phyloP scores from a whole-genome alignment of 1,140 invertebrate species.

The Portunus trituberculatus region DNA sequence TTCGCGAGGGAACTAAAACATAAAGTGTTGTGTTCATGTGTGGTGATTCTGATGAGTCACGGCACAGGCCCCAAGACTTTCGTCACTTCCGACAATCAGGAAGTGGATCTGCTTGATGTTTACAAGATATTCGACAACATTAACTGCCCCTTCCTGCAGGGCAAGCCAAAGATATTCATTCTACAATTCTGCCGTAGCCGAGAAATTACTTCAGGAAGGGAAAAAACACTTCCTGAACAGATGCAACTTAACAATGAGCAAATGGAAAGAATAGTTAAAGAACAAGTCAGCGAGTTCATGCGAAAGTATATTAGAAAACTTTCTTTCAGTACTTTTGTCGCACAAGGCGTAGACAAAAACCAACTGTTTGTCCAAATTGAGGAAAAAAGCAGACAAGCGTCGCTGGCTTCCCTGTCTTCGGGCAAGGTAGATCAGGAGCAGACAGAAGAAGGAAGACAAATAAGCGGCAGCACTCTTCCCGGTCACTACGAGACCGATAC shows the following conservation, averaged over 20 bases:
- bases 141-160: conserved; percentile 83
- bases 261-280: conserved; percentile 16
- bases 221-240: background rate
- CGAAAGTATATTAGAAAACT: background rate
- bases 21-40: conserved; percentile 50
- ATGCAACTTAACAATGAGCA: background rate
- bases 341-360: background rate
- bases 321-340: background rate
- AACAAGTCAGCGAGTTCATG: conserved; percentile 50
- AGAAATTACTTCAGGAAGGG: background rate
- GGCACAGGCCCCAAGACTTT: conserved; percentile 69
- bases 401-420: background rate
- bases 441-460: background rate
- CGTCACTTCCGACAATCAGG: conserved; percentile 69
- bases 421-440: background rate
- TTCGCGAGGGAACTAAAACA: conserved; percentile 59
- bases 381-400: background rate
- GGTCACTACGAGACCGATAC: conserved; percentile 37
- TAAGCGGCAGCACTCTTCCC: too few species aligned
- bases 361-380: background rate
- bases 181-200: conserved; percentile 87
- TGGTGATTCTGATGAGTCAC: conserved; percentile 73
- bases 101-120: conserved; percentile 73
- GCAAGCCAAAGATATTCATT: conserved; percentile 90
- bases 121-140: conserved; percentile 83